Conservation (phyloP, 2,113 vertebrate species). For the Calidris pygmaea region DNA sequence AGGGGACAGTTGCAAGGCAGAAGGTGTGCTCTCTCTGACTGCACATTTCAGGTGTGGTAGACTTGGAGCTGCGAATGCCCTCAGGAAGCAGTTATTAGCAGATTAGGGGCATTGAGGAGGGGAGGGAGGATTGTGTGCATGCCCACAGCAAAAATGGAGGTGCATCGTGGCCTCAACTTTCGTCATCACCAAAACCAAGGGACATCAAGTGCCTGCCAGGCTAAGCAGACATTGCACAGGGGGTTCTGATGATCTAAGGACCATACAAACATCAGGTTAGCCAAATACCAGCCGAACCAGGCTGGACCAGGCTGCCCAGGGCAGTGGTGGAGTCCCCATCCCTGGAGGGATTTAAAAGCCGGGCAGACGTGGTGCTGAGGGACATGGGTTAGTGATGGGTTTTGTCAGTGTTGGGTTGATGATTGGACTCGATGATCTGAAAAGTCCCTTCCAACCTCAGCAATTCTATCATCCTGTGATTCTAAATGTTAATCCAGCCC, state of each 20-base stretch:
- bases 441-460: no score
- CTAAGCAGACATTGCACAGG: background rate
- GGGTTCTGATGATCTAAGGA: background rate
- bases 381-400: no score
- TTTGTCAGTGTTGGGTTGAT: no score
- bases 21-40: background rate
- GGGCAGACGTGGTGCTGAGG: no score
- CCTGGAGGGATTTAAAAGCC: no score
- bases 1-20: rapidly evolving
- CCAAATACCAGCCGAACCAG: background rate
- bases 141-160: background rate
- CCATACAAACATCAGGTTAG: background rate
- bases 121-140: background rate
- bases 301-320: no score
- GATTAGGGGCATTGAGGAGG: background rate
- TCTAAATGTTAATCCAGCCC: background rate
- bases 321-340: no score
- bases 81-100: background rate
- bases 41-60: background rate
- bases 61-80: background rate
- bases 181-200: background rate
- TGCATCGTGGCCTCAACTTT: background rate
- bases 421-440: no score
- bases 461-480: no score
- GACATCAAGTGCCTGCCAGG: background rate